These are phyloP conservation scores for Papilio aristodemus DNA, from an alignment of 1,140 invertebrate genomes.

Conservation along the genomic window DNA sequence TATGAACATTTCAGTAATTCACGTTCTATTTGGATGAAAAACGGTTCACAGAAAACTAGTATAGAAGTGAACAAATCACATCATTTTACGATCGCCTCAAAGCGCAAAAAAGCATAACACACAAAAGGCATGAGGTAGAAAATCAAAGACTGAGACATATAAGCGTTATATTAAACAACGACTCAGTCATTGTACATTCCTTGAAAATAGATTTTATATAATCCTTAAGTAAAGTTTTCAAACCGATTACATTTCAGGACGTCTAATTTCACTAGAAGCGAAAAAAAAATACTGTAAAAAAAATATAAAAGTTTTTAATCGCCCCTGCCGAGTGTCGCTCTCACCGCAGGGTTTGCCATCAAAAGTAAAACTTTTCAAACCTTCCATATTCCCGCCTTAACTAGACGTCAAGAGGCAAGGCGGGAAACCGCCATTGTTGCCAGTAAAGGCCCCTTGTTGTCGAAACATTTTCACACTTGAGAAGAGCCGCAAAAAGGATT, in stretches of 20 bases:
- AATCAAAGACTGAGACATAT: too few relatives aligned
- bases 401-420: constrained; percentile 60
- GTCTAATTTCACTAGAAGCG: constrained; percentile 4
- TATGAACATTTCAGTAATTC: not conserved
- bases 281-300: constrained; percentile 11
- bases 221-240: not conserved
- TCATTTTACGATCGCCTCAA: too few relatives aligned
- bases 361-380: constrained; percentile 28
- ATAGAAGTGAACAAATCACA: not conserved
- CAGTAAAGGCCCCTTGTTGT: constrained; percentile 50
- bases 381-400: constrained; percentile 40
- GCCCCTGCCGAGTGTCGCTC: constrained; percentile 10
- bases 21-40: not conserved
- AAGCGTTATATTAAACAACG: too few relatives aligned
- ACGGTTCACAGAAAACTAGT: not conserved
- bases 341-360: constrained; percentile 18
- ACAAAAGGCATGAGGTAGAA: too few relatives aligned
- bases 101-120: too few relatives aligned
- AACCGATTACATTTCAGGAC: not conserved
- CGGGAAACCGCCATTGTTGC: constrained; percentile 59
- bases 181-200: too few relatives aligned
- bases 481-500: constrained; percentile 45
- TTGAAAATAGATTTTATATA: not conserved
- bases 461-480: constrained; percentile 49
- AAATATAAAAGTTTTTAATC: constrained; percentile 20